phyloP scores from a whole-genome alignment of 2,888 invertebrate species.

The Myopa tessellatipennis region DNA sequence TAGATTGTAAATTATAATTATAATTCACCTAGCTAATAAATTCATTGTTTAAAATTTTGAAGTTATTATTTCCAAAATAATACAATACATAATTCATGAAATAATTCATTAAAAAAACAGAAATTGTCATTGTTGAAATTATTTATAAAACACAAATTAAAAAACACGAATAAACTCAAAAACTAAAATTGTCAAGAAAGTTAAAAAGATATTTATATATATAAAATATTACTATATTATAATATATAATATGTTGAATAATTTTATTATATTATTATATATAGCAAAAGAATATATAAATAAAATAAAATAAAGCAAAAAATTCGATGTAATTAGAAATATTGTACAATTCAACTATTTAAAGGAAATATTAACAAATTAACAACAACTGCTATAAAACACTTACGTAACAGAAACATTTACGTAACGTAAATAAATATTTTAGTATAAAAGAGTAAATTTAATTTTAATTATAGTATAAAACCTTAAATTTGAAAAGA shows the following conservation, averaged over 20 bases:
- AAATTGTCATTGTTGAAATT: conserved; percentile 27
- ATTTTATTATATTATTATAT: background rate
- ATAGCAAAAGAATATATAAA: no score
- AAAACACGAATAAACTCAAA: background rate
- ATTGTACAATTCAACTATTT: background rate
- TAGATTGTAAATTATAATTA: conserved; percentile 24
- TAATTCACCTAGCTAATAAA: conserved; percentile 33
- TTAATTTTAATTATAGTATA: no score
- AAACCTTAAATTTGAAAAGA: no score
- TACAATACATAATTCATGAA: background rate
- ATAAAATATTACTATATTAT: background rate
- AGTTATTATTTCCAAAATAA: no score
- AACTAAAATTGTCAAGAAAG: conserved; percentile 17
- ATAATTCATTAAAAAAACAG: conserved; percentile 6
- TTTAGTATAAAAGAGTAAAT: no score
- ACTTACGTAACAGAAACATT: background rate
- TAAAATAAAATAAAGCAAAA: background rate
- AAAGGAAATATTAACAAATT: background rate
- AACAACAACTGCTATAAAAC: background rate
- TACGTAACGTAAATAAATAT: no score
- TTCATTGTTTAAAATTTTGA: background rate
- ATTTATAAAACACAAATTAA: conserved; percentile 11
- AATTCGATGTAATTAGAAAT: background rate
- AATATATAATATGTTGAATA: background rate
- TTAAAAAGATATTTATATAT: conserved; percentile 10